A percentile compares a stretch with the other conserved stretches of the same genome.
Evolutionary conservation across 64 coral and sea anemone species (phyloP).

Genomic region (Montipora foliosa): DNA sequence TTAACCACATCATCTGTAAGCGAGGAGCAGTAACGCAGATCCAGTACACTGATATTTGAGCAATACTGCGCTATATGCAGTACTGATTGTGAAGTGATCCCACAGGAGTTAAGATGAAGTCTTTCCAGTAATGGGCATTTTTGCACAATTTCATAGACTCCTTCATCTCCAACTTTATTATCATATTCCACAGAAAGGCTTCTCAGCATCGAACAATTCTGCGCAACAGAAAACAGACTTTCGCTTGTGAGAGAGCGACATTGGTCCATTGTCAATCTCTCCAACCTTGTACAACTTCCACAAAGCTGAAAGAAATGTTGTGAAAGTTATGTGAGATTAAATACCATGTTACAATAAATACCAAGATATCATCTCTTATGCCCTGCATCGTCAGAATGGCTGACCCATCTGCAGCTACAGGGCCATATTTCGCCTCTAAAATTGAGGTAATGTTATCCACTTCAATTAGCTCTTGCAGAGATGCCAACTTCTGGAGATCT

Average conservation of each 20-base stretch:
- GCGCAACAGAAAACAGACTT: conserved; percentile 69
- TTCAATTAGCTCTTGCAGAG: too few species aligned
- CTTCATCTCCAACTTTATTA: conserved; percentile 74
- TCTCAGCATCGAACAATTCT: conserved; percentile 70
- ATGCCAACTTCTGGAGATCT: too few species aligned
- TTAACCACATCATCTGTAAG: conserved; percentile 77
- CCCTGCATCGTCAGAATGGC: too few species aligned
- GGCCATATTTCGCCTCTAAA: too few species aligned
- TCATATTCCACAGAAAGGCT: conserved; percentile 81
- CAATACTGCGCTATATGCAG: conserved; percentile 69
- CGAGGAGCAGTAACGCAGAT: conserved; percentile 70
- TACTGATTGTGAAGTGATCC: conserved; percentile 71
- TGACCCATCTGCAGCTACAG: too few species aligned
- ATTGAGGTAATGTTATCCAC: too few species aligned
- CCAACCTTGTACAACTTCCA: conserved; percentile 76
- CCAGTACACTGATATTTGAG: conserved; percentile 69
- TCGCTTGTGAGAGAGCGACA: conserved; percentile 80
- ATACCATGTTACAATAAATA: too few species aligned
- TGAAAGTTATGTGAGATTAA: background rate
- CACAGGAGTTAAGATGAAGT: conserved; percentile 84
- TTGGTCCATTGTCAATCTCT: conserved; percentile 88
- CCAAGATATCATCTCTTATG: too few species aligned
- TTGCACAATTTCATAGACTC: conserved; percentile 73
- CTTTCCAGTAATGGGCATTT: conserved; percentile 75
- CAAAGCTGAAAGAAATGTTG: conserved; percentile 68